Base-by-base conservation (phyloP, 2,113 vertebrate species). In the Atractosteus spatula region DNA sequence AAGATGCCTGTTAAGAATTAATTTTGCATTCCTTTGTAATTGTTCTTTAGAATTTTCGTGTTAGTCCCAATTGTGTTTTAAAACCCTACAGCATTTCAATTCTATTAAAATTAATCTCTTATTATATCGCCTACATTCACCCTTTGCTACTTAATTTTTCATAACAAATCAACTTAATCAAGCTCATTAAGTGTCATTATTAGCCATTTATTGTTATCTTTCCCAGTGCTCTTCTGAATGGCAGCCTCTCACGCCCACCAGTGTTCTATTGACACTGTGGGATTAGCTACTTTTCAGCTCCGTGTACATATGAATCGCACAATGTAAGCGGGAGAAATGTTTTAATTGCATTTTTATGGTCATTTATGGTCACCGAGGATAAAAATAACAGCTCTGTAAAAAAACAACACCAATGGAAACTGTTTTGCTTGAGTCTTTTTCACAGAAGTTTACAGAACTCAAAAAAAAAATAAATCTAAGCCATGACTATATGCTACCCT, bases 111-210 rank as follows among this genome's bases (percentile, higher is more conserved):
- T 83, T 11, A 81, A 79, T 85, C 88, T 83, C 84, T 92, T 90
- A 81, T 91, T 88, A 64, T 81, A 66, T 87, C 84, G 82, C 87
- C 86, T 88, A 82, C 81, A 81, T 76, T 77, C 80, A 80, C 47
- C 85, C 71, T 87, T 84, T 87, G 83, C 83, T 4, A 79, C 71
- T 85, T 83, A 57, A 87, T 88, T 89, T 91, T 83, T 82, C 79
- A 83, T 83, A 91, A 89, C 73, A 88, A 89, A 90, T 91, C 74
- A 90, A 84, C 87, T 83, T 85, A 85, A 92, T 91, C 89, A 91
- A 85, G 76, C 79, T 92, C 84, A 82, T 92, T 89, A 92, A 88
- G 78, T 82, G 81, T 83, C 86, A 89, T 91, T 92, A 93, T 87
- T 89, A 91, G 86, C 84, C 83, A 83, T 81, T 88, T 90, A 89